phyloP scores from a whole-genome alignment of 1,140 invertebrate species.

The Trichogramma pretiosum region DNA sequence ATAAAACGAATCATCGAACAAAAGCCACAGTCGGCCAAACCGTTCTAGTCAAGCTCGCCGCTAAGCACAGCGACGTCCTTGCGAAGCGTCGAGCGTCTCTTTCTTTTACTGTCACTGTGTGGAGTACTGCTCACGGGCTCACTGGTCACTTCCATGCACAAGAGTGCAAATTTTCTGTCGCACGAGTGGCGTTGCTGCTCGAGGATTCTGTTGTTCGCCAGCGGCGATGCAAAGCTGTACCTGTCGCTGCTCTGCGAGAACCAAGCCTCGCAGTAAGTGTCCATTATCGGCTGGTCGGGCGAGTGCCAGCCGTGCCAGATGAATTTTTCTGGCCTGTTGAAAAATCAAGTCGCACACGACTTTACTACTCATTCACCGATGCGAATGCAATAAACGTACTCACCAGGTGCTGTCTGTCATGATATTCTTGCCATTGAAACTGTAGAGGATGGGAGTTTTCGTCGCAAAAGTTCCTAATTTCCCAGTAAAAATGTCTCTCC shows the following conservation, averaged over 20 bases:
- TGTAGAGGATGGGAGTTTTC: slow-evolving; percentile 84
- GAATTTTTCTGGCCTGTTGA: slow-evolving; percentile 76
- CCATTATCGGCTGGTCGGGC: slow-evolving; percentile 72
- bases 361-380: background rate
- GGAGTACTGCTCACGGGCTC: no score
- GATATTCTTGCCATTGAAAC: slow-evolving; percentile 89
- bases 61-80: background rate
- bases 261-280: slow-evolving; percentile 89
- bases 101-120: slow-evolving; percentile 57
- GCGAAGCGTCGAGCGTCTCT: slow-evolving; percentile 27
- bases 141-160: slow-evolving; percentile 84
- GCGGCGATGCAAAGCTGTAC: slow-evolving; percentile 72
- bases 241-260: slow-evolving; percentile 62
- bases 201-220: slow-evolving; percentile 66
- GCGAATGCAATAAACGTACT: no score
- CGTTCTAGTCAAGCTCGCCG: no score
- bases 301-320: slow-evolving; percentile 88
- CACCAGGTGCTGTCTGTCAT: slow-evolving; percentile 81
- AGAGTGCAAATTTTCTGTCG: slow-evolving; percentile 76
- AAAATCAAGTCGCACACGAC: no score
- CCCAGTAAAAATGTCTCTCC: slow-evolving; percentile 83
- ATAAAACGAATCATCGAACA: no score
- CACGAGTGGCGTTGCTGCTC: slow-evolving; percentile 73
- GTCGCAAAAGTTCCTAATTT: slow-evolving; percentile 74
- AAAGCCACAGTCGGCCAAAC: no score